These are phyloP conservation scores for Menura novaehollandiae DNA, from an alignment of 2,113 vertebrate genomes.

Conservation along the genomic window DNA sequence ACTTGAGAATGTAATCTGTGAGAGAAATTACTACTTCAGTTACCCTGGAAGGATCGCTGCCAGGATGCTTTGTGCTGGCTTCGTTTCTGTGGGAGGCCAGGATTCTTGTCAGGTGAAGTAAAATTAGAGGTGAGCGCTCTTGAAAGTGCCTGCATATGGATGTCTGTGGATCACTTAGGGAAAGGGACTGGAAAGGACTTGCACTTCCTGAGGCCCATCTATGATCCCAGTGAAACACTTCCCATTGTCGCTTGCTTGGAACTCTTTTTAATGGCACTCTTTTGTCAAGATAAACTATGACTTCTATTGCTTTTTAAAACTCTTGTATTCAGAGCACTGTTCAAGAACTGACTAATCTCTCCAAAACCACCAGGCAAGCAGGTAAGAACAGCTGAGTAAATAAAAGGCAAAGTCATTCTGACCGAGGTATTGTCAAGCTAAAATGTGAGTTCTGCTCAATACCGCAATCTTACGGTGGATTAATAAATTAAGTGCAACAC, in stretches of 20 bases:
- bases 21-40: neutral
- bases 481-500: neutral
- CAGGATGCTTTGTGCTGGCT: neutral
- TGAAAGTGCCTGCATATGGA: neutral
- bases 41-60: neutral
- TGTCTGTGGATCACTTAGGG: neutral
- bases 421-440: neutral
- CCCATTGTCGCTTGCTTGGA: neutral
- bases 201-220: neutral
- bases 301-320: neutral
- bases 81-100: neutral
- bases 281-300: neutral
- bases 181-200: neutral
- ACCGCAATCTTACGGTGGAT: fast-evolving
- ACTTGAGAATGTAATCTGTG: neutral
- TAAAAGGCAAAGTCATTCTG: neutral
- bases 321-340: neutral
- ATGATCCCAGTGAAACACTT: neutral
- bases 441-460: neutral
- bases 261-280: neutral
- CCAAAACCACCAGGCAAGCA: neutral
- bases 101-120: neutral
- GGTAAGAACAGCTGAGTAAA: neutral
- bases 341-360: neutral
- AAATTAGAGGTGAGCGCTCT: fast-evolving